These are phyloP conservation scores for Gymnoscopelus braueri DNA, from an alignment of 2,797 vertebrate genomes.

Conservation along the genomic window DNA sequence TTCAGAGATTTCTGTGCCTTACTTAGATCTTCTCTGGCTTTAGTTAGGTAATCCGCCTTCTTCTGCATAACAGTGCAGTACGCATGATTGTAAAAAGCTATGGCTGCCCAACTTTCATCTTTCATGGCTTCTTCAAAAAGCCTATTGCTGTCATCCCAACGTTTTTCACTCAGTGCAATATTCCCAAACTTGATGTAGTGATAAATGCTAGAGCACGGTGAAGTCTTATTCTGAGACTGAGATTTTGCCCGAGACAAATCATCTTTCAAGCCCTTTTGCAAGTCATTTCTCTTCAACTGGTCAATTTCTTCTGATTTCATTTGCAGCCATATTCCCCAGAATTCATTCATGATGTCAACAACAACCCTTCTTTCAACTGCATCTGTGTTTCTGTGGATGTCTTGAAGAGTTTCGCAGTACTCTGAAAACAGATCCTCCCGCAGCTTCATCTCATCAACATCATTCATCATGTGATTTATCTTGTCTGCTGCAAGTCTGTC, in stretches of 20 bases:
- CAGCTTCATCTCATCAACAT: conserved; percentile 38
- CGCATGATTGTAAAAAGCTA: conserved; percentile 39
- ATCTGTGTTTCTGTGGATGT: conserved; percentile 24
- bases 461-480: conserved; percentile 33
- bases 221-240: neutral
- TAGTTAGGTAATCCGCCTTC: too few relatives aligned
- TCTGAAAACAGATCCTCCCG: conserved; percentile 12
- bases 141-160: too few relatives aligned
- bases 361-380: conserved; percentile 27
- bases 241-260: conserved; percentile 26
- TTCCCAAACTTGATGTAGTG: conserved; percentile 48
- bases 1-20: too few relatives aligned
- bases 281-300: conserved; percentile 19
- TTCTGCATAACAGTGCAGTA: too few relatives aligned
- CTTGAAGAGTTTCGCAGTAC: conserved; percentile 5
- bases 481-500: conserved; percentile 20
- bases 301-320: conserved; percentile 25
- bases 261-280: conserved; percentile 15
- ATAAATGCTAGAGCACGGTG: conserved; percentile 41
- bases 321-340: conserved; percentile 59
- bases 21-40: too few relatives aligned
- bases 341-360: conserved; percentile 61
- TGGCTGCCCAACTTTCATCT: conserved; percentile 39
- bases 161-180: neutral
- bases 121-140: too few relatives aligned